Percentiles rank a stretch among this genome's conserved stretches.
These are phyloP conservation scores for Labroides dimidiatus DNA, from an alignment of 2,797 vertebrate genomes.

Conservation along the genomic window DNA sequence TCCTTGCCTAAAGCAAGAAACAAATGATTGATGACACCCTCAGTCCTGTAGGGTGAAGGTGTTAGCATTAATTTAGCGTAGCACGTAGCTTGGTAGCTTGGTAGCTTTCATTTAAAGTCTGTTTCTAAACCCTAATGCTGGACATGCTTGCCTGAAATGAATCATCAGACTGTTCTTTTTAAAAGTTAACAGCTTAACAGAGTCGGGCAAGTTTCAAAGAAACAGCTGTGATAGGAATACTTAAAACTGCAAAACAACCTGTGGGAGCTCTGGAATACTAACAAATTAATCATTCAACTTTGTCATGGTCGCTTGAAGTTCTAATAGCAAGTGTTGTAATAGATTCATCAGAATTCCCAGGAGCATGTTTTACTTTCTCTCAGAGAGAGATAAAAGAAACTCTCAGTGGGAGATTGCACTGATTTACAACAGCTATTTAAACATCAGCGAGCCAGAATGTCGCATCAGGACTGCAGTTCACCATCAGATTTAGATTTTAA, in stretches of 20 bases:
- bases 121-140: neutral
- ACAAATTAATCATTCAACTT: neutral
- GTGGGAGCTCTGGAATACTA: neutral
- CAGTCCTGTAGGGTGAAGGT: too few species aligned
- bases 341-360: constrained; percentile 24
- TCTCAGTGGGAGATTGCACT: constrained; percentile 8
- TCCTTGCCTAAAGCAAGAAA: too few species aligned
- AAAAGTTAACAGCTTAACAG: constrained; percentile 12
- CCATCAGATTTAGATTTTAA: neutral
- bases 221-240: neutral
- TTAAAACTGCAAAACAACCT: neutral
- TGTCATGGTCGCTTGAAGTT: neutral
- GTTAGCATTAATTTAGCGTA: neutral
- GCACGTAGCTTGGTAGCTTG: too few species aligned
- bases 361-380: constrained; percentile 10
- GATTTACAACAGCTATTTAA: constrained; percentile 22
- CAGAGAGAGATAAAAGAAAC: constrained; percentile 20
- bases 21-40: too few species aligned
- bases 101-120: too few species aligned
- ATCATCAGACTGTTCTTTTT: constrained; percentile 14
- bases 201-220: neutral
- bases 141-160: neutral
- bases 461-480: constrained; percentile 1
- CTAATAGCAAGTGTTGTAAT: neutral
- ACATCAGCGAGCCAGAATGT: constrained; percentile 4